These are phyloP conservation scores for Megatriorchis doriae DNA, from an alignment of 2,113 vertebrate genomes.

Conservation along the genomic window DNA sequence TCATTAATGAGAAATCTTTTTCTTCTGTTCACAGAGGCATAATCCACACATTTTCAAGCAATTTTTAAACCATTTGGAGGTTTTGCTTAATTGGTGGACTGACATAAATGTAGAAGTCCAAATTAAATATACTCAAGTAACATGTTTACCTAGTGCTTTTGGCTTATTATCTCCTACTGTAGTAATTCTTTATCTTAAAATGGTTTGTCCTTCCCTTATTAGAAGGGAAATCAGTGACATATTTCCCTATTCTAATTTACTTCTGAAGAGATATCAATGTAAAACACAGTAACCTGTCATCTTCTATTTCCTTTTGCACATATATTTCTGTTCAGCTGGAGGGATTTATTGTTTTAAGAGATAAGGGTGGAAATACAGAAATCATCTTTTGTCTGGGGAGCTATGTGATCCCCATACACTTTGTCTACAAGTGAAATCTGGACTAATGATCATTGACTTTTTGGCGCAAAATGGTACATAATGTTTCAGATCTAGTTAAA, in stretches of 20 bases:
- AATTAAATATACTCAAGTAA: not conserved
- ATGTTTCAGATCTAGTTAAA: not conserved
- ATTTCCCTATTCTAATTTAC: not conserved
- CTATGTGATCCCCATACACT: not conserved
- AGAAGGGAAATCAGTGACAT: not conserved
- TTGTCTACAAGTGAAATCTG: not conserved
- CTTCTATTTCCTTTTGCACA: not conserved
- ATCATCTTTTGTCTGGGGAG: not conserved
- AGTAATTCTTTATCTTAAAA: not conserved
- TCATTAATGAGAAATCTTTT: not conserved
- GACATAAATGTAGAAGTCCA: not conserved
- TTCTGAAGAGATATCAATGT: not conserved
- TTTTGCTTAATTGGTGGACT: not conserved
- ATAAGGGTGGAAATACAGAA: not conserved
- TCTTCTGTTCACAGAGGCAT: conserved; percentile 9
- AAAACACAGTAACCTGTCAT: not conserved
- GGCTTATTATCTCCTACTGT: not conserved
- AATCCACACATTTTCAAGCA: conserved; percentile 15
- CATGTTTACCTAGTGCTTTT: not conserved
- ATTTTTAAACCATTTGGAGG: conserved; percentile 17
- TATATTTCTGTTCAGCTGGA: not conserved
- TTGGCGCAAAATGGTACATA: not conserved
- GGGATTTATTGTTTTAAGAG: not conserved
- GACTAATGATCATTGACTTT: not conserved
- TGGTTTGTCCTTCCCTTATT: not conserved